Conservation (phyloP, 2,113 vertebrate genomes). For the Hydrolagus affinis region DNA sequence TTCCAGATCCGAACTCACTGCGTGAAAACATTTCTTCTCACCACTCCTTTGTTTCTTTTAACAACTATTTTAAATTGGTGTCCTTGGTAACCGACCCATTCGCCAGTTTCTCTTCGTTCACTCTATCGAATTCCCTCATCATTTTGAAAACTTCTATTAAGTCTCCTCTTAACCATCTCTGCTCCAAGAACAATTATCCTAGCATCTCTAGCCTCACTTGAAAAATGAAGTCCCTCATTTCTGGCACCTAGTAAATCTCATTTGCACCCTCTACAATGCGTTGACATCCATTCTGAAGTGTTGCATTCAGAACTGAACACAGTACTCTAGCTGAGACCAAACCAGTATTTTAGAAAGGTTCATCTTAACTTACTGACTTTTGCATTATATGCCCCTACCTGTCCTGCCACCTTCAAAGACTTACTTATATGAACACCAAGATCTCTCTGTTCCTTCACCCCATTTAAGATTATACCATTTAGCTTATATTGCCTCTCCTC, state of each 20-base stretch:
- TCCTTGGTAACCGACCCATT: too few relatives aligned
- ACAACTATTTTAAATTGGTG: too few relatives aligned
- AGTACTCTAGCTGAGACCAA: not conserved
- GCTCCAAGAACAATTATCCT: not conserved
- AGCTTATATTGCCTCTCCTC: not conserved
- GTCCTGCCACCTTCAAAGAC: too few relatives aligned
- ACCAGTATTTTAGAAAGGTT: not conserved
- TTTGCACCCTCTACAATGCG: not conserved
- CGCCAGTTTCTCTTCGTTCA: too few relatives aligned
- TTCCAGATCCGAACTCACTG: too few relatives aligned
- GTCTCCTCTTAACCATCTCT: too few relatives aligned
- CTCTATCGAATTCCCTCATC: too few relatives aligned
- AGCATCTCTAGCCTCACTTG: not conserved
- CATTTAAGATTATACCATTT: not conserved
- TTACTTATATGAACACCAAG: too few relatives aligned
- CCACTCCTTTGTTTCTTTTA: too few relatives aligned
- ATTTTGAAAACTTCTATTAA: too few relatives aligned
- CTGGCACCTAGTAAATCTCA: not conserved
- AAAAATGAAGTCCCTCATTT: not conserved
- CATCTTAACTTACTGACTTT: not conserved
- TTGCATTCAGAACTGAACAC: not conserved
- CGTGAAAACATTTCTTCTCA: too few relatives aligned
- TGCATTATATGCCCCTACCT: not conserved
- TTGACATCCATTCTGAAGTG: not conserved
- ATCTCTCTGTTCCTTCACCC: too few relatives aligned